Conservation (phyloP, 2,797 vertebrate genomes). For the Xiphophorus birchmanni region DNA sequence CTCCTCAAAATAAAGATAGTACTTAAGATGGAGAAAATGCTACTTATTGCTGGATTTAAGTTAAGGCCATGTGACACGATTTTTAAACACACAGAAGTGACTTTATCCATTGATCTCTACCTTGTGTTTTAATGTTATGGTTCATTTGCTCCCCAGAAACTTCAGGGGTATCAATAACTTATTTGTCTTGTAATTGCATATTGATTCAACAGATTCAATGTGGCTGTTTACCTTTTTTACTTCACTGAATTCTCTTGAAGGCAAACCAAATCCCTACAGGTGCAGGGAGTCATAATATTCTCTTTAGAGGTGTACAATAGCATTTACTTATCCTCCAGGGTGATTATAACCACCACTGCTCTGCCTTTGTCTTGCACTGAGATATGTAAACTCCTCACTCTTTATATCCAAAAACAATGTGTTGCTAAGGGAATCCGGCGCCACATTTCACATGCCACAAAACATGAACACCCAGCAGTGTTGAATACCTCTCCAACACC, state of each 20-base stretch:
- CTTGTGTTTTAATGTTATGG: slow-evolving; percentile 66
- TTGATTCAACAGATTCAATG: slow-evolving; percentile 70
- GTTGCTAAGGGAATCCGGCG: slow-evolving; percentile 41
- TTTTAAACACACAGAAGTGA: slow-evolving; percentile 31
- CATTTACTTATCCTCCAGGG: slow-evolving; percentile 35
- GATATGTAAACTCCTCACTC: slow-evolving; percentile 34
- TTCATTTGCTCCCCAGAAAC: slow-evolving; percentile 59
- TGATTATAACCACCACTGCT: slow-evolving; percentile 41
- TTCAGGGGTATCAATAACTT: slow-evolving; percentile 76
- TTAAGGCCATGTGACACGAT: slow-evolving; percentile 5
- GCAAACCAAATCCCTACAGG: slow-evolving; percentile 23
- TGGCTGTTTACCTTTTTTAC: slow-evolving; percentile 45
- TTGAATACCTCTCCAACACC: slow-evolving; percentile 72
- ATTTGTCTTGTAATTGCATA: slow-evolving; percentile 82
- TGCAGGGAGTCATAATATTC: slow-evolving; percentile 16
- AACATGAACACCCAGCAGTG: slow-evolving; percentile 70
- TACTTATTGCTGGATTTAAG: not conserved
- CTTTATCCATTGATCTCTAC: slow-evolving; percentile 69
- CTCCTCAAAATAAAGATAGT: not conserved
- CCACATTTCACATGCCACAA: slow-evolving; percentile 71
- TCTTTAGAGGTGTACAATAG: slow-evolving; percentile 30
- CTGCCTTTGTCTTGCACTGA: slow-evolving; percentile 30
- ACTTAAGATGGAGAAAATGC: not conserved
- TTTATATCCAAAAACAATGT: slow-evolving; percentile 48
- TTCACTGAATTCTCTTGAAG: slow-evolving; percentile 22